phyloP scores from a whole-genome alignment of 2,797 vertebrate species.

The Menidia menidia region DNA sequence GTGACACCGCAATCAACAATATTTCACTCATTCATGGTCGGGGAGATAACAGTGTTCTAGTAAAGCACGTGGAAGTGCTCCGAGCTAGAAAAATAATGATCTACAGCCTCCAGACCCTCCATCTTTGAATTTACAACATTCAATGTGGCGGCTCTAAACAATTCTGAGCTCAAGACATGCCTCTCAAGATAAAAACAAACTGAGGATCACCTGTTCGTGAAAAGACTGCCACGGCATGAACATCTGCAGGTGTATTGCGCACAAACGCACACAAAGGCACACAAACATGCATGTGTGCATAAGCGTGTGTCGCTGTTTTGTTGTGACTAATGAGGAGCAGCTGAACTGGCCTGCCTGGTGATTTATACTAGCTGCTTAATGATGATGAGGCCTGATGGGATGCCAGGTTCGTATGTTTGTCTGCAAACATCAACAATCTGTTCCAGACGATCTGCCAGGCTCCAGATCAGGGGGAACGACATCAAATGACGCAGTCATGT shows the following conservation, averaged over 20 bases:
- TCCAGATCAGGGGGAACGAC: slow-evolving; percentile 74
- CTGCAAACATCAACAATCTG: slow-evolving; percentile 87
- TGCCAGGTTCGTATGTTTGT: slow-evolving; percentile 83
- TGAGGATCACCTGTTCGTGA: slow-evolving; percentile 49
- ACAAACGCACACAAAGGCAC: not conserved
- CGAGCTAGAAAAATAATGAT: slow-evolving; percentile 64
- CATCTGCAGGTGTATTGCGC: slow-evolving; percentile 2
- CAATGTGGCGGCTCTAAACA: slow-evolving; percentile 57
- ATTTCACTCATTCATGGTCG: slow-evolving; percentile 67
- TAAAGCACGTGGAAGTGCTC: slow-evolving; percentile 74
- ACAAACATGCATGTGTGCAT: slow-evolving; percentile 30
- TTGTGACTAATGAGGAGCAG: slow-evolving; percentile 85
- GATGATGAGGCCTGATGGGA: slow-evolving; percentile 88
- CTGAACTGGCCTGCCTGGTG: slow-evolving; percentile 83
- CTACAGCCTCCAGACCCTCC: slow-evolving; percentile 64
- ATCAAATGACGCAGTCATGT: slow-evolving; percentile 78
- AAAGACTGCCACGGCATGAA: slow-evolving; percentile 22
- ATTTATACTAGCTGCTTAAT: slow-evolving; percentile 86
- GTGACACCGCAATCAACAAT: slow-evolving; percentile 65
- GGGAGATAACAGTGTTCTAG: slow-evolving; percentile 71
- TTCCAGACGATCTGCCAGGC: slow-evolving; percentile 82
- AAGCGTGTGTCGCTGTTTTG: slow-evolving; percentile 69
- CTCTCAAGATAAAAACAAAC: slow-evolving; percentile 65
- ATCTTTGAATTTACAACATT: slow-evolving; percentile 69
- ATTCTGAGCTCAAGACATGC: slow-evolving; percentile 45